These are phyloP conservation scores for Erebia epiphron DNA, from an alignment of 2,888 invertebrate species.

Conservation along the genomic window DNA sequence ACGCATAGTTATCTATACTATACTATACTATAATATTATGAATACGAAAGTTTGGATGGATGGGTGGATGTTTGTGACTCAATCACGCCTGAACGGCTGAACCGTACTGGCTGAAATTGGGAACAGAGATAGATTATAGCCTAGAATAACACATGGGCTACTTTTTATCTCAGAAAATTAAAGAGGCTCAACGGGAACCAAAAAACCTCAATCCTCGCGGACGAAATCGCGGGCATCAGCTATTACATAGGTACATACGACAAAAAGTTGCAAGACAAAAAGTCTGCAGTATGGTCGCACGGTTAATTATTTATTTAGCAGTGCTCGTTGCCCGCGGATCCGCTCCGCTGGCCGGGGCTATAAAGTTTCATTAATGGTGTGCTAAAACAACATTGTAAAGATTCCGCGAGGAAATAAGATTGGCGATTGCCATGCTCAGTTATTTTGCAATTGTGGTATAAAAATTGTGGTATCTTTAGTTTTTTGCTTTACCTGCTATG, in stretches of 20 bases:
- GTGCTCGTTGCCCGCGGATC: conserved; percentile 38
- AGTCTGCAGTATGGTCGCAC: not conserved
- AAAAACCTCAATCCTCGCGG: too few relatives aligned
- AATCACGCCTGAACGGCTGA: too few relatives aligned
- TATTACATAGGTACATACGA: not conserved
- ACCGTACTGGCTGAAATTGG: too few relatives aligned
- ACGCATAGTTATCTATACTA: too few relatives aligned
- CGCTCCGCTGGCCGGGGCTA: conserved; percentile 29
- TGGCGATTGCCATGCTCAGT: conserved; percentile 22
- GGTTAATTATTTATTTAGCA: conserved; percentile 52
- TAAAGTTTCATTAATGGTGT: conserved; percentile 28
- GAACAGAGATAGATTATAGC: too few relatives aligned
- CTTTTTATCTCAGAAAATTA: too few relatives aligned
- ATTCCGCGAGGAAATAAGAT: conserved; percentile 19
- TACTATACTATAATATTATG: too few relatives aligned
- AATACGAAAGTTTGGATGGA: too few relatives aligned
- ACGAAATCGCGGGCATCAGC: too few relatives aligned
- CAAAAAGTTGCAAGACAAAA: conserved; percentile 11
- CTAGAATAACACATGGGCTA: too few relatives aligned
- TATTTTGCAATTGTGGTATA: conserved; percentile 16
- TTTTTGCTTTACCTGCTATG: not conserved
- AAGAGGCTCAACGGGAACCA: too few relatives aligned
- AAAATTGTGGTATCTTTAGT: conserved; percentile 5
- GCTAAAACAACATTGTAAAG: conserved; percentile 33
- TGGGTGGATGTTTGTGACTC: too few relatives aligned